Conservation (phyloP, 2,888 invertebrate species). For the Plagodis pulveraria region DNA sequence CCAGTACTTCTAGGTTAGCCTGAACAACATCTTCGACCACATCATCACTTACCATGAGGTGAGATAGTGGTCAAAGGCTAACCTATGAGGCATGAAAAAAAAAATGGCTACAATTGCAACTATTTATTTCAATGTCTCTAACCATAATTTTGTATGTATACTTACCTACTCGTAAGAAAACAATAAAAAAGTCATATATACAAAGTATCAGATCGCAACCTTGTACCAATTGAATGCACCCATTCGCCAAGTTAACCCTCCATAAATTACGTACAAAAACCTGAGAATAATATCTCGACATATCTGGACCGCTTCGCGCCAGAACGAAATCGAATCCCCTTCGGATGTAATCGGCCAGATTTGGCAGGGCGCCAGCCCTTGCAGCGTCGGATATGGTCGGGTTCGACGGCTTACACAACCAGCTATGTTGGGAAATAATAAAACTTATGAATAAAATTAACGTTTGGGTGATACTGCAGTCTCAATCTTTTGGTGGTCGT, state of each 20-base stretch:
- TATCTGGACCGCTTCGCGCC: conserved; percentile 21
- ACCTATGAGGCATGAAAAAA: no score
- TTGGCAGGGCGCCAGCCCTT: conserved; percentile 30
- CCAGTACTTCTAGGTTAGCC: no score
- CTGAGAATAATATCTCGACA: conserved; percentile 22
- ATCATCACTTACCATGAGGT: no score
- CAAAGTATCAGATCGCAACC: background rate
- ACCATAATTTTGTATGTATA: no score
- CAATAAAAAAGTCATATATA: background rate
- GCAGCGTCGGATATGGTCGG: conserved; percentile 3
- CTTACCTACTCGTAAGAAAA: no score
- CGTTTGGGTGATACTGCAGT: conserved; percentile 3
- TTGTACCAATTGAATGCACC: conserved; percentile 7
- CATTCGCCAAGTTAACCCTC: conserved; percentile 12
- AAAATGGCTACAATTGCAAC: no score
- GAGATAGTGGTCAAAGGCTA: no score
- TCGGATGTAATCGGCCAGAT: conserved; percentile 26
- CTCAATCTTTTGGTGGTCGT: background rate
- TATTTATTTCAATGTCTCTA: no score
- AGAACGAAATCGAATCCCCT: conserved; percentile 28
- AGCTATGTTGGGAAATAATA: conserved; percentile 4
- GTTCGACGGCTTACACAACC: conserved; percentile 8
- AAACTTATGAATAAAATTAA: conserved; percentile 13
- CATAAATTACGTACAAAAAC: conserved; percentile 22
- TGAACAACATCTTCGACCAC: no score